Base-by-base conservation (phyloP, 2,113 vertebrate genomes). In the Hoplias malabaricus region DNA sequence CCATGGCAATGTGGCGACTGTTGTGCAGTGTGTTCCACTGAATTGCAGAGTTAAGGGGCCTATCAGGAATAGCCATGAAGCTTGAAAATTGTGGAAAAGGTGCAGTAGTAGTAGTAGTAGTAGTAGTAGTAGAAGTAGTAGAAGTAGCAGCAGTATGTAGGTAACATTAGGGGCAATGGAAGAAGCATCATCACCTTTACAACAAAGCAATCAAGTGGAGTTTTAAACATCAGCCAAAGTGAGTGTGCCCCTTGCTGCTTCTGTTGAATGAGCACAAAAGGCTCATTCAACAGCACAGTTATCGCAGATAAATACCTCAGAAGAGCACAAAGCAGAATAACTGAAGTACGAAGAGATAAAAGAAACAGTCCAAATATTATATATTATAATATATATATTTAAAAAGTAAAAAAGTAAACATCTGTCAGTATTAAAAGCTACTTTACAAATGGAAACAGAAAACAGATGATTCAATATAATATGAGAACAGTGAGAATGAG, bases 1-100 rank as follows among this genome's bases (percentile, higher is more conserved):
- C 90, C 91, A 90, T 91, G n/a, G 90, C 82, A 82, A 90, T 77
- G 82, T 77, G 85, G 84, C 71, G 72, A 80, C 71, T 81, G 84
- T 83, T 87, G 91, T 80, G 89, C 86, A 85, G 86, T 77, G 87
- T 87, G 90, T 93, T 89, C 88, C 90, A 89, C 83, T 87, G 87
- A 77, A 85, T 83, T 81, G 86, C 86, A 87, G 87, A 82, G 75
- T 72, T 75, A 73, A 25, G 77, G 81, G 87, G 84, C 80, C 84
- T 88, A 87, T 89, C 83, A 80, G 86, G 87, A 84, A 82, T 84
- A 84, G 87, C 84, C 88, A 87, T 80, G 88, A 79, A 75, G 81
- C 89, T 88, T 85, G 88, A 83, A 83, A 84, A 88, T 77, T 89
- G 84, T 89, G 85, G 86, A 84, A 88, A 83, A 87, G 88, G 57